Conservation (phyloP, 1,140 invertebrate species). For the Zaprionus africanus region DNA sequence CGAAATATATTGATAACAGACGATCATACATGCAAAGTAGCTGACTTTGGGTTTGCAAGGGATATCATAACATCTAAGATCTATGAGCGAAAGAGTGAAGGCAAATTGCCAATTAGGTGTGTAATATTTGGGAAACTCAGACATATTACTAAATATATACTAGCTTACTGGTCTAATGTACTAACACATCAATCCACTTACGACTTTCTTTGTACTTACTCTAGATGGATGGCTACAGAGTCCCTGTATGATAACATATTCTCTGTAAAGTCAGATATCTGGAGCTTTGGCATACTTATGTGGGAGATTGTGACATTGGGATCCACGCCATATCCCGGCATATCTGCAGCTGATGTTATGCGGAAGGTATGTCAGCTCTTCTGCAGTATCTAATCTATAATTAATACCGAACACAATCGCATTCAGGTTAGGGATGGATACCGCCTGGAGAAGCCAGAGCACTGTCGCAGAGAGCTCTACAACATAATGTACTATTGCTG, state of each 20-base stretch:
- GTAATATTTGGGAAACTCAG: background rate
- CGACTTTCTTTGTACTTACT: conserved; percentile 2
- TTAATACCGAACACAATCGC: background rate
- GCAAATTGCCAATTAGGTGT: conserved; percentile 88
- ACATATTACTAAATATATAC: background rate
- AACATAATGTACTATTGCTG: conserved; percentile 98
- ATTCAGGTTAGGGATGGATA: conserved; percentile 91
- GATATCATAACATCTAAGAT: conserved; percentile 93
- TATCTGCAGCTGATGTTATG: conserved; percentile 93
- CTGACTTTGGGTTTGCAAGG: conserved; percentile 96
- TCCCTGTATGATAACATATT: conserved; percentile 96
- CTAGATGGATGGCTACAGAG: conserved; percentile 97
- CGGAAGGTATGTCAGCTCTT: conserved; percentile 86
- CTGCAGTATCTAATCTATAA: too few species aligned
- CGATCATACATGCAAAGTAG: conserved; percentile 95
- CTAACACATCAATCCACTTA: background rate
- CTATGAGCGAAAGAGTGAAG: conserved; percentile 96
- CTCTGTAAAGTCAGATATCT: conserved; percentile 95
- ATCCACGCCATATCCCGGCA: conserved; percentile 94
- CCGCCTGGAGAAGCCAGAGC: conserved; percentile 94
- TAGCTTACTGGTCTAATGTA: background rate
- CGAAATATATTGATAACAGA: conserved; percentile 95
- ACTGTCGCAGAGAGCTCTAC: conserved; percentile 94
- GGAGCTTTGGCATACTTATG: conserved; percentile 96
- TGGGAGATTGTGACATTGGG: conserved; percentile 97